Percentiles rank a stretch among this genome's conserved stretches.
These are phyloP conservation scores for Acipenser transmontanus DNA, from an alignment of 2,797 vertebrate species.

Conservation along the genomic window DNA sequence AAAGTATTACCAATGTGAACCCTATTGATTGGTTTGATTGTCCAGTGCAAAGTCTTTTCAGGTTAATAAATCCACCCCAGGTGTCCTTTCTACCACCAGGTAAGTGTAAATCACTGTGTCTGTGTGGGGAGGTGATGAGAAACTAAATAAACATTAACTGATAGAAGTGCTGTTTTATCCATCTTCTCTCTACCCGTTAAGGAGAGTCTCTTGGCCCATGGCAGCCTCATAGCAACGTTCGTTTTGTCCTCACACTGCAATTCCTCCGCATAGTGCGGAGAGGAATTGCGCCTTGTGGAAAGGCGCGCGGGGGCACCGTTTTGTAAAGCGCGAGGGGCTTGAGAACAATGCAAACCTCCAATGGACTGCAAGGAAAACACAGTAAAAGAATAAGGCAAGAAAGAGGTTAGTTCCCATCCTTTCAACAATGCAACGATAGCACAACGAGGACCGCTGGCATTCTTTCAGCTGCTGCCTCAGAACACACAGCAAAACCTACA, in stretches of 20 bases:
- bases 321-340: conserved; percentile 18
- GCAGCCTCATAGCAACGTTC: conserved; percentile 24
- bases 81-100: conserved; percentile 18
- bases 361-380: conserved; percentile 17
- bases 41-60: background rate
- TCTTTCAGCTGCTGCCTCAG: no score
- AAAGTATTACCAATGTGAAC: background rate
- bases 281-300: conserved; percentile 16
- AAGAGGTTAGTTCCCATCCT: background rate
- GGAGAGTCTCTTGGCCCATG: conserved; percentile 22
- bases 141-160: conserved; percentile 19
- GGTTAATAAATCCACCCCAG: conserved; percentile 2
- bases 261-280: conserved; percentile 19
- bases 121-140: background rate
- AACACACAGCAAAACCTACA: no score
- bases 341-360: conserved; percentile 19
- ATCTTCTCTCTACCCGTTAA: conserved; percentile 19
- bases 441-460: background rate
- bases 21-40: background rate
- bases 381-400: conserved; percentile 1
- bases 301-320: conserved; percentile 16
- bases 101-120: conserved; percentile 14
- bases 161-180: conserved; percentile 24
- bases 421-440: background rate
- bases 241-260: conserved; percentile 19